Percentiles rank a stretch among this genome's conserved stretches.
Conservation (phyloP, 2,113 vertebrate genomes). For the Anarhynchus alexandrinus region DNA sequence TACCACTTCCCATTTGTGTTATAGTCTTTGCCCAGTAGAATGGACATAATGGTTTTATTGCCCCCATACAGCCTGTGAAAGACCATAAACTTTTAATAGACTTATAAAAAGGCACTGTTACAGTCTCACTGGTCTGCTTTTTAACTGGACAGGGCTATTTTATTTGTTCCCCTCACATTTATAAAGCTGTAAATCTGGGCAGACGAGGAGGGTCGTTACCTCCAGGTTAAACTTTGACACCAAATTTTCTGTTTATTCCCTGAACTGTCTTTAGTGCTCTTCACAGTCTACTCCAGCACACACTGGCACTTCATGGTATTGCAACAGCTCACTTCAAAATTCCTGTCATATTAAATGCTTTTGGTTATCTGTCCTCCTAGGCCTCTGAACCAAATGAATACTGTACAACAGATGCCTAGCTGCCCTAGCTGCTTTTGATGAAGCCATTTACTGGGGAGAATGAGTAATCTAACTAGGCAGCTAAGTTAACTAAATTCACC, state of each 20-base stretch:
- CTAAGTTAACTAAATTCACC: not conserved
- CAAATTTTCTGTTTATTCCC: not conserved
- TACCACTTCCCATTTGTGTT: not conserved
- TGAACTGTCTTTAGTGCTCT: not conserved
- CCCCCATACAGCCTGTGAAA: slow-evolving; percentile 21
- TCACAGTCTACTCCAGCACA: not conserved
- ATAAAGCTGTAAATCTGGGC: not conserved
- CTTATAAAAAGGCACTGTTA: slow-evolving; percentile 49
- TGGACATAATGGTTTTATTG: slow-evolving; percentile 48
- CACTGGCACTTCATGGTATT: not conserved
- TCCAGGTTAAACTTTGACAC: not conserved
- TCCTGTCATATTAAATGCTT: not conserved
- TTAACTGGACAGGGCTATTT: not conserved
- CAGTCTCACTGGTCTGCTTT: slow-evolving; percentile 39
- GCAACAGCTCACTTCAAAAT: not conserved
- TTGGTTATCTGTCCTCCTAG: not conserved
- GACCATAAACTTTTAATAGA: slow-evolving; percentile 59
- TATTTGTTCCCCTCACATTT: not conserved
- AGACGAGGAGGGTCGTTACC: not conserved
- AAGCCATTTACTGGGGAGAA: not conserved
- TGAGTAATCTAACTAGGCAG: not conserved
- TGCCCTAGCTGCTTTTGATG: not conserved
- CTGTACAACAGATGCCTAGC: not conserved
- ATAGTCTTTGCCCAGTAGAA: slow-evolving; percentile 28
- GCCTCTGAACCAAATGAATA: not conserved